Evolutionary conservation across 2,113 vertebrate species (phyloP).

Genomic region (Poeciliopsis occidentalis): DNA sequence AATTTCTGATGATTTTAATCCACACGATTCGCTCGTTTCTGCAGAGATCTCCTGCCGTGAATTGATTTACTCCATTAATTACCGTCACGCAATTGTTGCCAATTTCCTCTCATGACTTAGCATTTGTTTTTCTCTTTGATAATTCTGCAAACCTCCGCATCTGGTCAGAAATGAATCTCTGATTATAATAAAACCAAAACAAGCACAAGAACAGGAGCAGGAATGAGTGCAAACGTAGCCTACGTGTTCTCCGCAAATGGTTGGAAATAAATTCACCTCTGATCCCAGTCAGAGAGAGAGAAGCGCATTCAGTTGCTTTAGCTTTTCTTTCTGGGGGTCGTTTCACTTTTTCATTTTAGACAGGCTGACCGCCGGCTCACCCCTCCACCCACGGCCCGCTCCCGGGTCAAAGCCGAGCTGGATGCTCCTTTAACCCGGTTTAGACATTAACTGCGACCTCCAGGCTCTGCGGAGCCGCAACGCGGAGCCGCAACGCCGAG

Average conservation of each 20-base stretch:
- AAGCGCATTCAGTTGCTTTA: conserved; percentile 65
- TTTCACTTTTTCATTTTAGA: conserved; percentile 83
- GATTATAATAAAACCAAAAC: background rate
- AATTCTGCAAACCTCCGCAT: background rate
- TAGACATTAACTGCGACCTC: conserved; percentile 78
- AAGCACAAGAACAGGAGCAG: background rate
- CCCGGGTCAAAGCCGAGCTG: conserved; percentile 79
- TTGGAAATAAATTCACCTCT: conserved; percentile 12
- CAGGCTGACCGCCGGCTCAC: conserved; percentile 78
- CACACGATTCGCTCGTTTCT: background rate
- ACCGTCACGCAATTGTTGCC: background rate
- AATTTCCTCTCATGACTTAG: background rate
- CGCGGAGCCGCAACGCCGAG: too few species aligned
- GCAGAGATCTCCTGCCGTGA: background rate
- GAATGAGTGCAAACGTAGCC: background rate
- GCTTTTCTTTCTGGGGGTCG: conserved; percentile 74
- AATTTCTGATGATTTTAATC: background rate
- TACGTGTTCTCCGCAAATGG: background rate
- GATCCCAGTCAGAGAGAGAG: conserved; percentile 11
- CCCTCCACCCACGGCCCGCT: conserved; percentile 72
- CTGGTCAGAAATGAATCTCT: background rate
- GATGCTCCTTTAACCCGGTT: conserved; percentile 73
- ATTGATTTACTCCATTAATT: background rate
- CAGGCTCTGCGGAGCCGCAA: conserved; percentile 38
- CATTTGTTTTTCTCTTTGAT: background rate